Evolutionary conservation across 2,113 vertebrate genomes (phyloP).

Genomic region (Machaerirhynchus nigripectus): DNA sequence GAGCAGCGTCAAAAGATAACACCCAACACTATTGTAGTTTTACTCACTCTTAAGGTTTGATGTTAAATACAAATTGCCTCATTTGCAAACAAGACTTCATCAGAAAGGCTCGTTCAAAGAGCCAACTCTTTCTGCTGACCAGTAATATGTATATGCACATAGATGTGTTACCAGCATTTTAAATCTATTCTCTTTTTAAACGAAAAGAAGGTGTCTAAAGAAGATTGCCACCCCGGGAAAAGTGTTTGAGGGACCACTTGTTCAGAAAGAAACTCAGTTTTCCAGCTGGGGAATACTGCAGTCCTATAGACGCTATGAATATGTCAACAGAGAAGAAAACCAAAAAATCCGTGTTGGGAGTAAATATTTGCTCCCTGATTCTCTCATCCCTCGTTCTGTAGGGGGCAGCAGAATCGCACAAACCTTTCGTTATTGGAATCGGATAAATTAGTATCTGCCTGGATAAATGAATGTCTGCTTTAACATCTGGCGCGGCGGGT

Average conservation of each 20-base stretch:
- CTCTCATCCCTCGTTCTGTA: not conserved
- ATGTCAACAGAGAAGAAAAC: not conserved
- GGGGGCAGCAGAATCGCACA: slow-evolving; percentile 12
- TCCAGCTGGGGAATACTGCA: not conserved
- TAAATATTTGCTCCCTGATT: not conserved
- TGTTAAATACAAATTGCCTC: not conserved
- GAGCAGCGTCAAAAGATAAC: not conserved
- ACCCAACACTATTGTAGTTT: not conserved
- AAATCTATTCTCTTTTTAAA: not conserved
- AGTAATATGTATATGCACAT: too few relatives aligned
- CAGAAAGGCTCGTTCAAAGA: not conserved
- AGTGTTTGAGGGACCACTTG: not conserved
- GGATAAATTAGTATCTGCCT: not conserved
- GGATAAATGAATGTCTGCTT: not conserved
- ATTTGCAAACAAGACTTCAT: not conserved
- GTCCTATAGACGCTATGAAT: fast-evolving
- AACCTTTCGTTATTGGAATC: fast-evolving
- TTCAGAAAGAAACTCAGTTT: not conserved
- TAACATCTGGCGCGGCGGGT: fast-evolving
- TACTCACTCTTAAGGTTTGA: not conserved
- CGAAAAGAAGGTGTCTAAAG: not conserved
- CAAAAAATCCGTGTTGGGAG: fast-evolving
- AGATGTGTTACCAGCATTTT: not conserved
- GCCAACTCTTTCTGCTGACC: not conserved
- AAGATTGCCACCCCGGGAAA: not conserved